phyloP scores from a whole-genome alignment of 1,140 invertebrate genomes.

The Pseudomyrmex pallidus region DNA sequence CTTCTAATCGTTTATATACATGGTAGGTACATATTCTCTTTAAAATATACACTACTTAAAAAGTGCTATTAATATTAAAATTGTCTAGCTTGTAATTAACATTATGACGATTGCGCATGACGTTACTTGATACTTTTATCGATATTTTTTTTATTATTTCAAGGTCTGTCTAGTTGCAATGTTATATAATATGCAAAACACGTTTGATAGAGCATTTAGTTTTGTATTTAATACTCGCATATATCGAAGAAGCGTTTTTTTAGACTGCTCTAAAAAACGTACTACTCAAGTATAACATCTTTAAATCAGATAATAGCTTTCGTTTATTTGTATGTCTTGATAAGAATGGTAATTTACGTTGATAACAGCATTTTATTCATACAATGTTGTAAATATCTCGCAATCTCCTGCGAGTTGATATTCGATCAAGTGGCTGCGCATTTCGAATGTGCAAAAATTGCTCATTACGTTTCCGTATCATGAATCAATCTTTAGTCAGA shows the following conservation, averaged over 20 bases:
- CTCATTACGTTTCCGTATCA: not conserved
- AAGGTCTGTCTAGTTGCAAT: too few relatives aligned
- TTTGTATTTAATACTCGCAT: too few relatives aligned
- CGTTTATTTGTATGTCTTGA: too few relatives aligned
- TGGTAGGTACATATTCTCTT: slow-evolving; percentile 34
- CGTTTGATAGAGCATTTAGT: too few relatives aligned
- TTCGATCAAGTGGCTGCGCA: slow-evolving; percentile 3
- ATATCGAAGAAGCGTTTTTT: too few relatives aligned
- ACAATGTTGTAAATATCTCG: not conserved
- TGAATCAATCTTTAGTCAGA: not conserved
- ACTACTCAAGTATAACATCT: too few relatives aligned
- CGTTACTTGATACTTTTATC: not conserved
- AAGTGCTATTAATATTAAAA: not conserved
- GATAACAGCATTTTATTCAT: too few relatives aligned
- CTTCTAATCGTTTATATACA: slow-evolving; percentile 10
- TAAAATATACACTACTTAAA: not conserved
- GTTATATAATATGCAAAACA: too few relatives aligned
- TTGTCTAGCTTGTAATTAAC: slow-evolving; percentile 2
- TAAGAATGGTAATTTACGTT: too few relatives aligned
- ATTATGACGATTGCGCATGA: too few relatives aligned
- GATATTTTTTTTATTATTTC: not conserved
- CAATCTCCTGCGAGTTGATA: not conserved
- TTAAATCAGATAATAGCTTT: too few relatives aligned
- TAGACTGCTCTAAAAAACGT: too few relatives aligned
- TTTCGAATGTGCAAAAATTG: not conserved